Evolutionary conservation across 2,113 vertebrate species (phyloP).

Genomic region (Hucho hucho): DNA sequence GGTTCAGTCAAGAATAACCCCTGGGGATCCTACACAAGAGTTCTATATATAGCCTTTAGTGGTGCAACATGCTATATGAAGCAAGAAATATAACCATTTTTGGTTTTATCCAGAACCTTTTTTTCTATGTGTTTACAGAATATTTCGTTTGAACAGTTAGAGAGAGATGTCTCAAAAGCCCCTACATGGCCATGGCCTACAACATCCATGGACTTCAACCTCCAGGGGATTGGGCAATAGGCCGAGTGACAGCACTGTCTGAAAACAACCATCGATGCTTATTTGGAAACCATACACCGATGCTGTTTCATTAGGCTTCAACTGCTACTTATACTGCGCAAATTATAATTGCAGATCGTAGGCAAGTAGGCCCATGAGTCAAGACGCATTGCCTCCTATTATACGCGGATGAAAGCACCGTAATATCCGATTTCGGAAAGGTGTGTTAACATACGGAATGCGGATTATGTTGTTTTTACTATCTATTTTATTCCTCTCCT

Average conservation of each 20-base stretch:
- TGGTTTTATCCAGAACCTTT: too few species aligned
- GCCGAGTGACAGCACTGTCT: neutral
- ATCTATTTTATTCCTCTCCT: neutral
- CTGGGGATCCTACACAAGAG: too few species aligned
- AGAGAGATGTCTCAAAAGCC: neutral
- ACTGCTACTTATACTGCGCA: too few species aligned
- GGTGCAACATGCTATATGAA: too few species aligned
- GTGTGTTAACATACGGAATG: slow-evolving; percentile 17
- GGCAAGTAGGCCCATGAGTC: too few species aligned
- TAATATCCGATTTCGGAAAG: neutral
- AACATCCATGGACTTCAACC: neutral
- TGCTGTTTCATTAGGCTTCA: too few species aligned
- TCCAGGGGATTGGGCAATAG: neutral
- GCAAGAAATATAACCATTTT: too few species aligned
- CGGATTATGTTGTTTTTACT: slow-evolving; percentile 17
- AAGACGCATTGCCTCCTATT: neutral
- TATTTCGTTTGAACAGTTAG: neutral
- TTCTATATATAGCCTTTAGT: too few species aligned
- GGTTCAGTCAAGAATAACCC: too few species aligned
- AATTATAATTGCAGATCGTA: too few species aligned
- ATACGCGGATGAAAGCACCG: neutral
- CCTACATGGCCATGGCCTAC: neutral
- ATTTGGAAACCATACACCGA: neutral
- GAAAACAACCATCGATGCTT: neutral
- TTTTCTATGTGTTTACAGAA: too few species aligned